These are phyloP conservation scores for Andrena praecox DNA, from an alignment of 2,888 invertebrate genomes.

Conservation along the genomic window DNA sequence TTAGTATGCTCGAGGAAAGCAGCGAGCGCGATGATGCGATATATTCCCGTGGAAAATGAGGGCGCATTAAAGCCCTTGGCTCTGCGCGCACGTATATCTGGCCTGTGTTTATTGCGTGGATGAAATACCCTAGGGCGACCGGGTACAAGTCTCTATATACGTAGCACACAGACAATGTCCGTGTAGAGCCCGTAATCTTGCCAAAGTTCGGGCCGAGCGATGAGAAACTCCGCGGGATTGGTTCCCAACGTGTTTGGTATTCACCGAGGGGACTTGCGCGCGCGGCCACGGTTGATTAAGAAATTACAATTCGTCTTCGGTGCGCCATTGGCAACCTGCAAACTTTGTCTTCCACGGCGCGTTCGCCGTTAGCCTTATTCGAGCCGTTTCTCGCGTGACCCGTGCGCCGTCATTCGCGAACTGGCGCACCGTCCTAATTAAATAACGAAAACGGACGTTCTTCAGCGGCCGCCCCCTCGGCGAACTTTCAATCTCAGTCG, in stretches of 20 bases:
- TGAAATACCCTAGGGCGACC: constrained; percentile 56
- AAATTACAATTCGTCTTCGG: constrained; percentile 59
- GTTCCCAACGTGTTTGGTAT: constrained; percentile 56
- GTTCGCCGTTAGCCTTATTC: not conserved
- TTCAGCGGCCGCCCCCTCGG: not conserved
- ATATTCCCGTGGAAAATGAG: constrained; percentile 57
- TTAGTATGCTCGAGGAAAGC: constrained; percentile 53
- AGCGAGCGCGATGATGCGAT: constrained; percentile 45
- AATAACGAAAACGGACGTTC: not conserved
- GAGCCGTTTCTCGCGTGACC: constrained; percentile 21
- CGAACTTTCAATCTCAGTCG: too few relatives aligned
- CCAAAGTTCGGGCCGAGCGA: constrained; percentile 61
- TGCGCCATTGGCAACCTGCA: constrained; percentile 15
- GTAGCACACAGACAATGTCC: constrained; percentile 62
- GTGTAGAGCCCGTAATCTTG: constrained; percentile 66
- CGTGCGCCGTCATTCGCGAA: constrained; percentile 1
- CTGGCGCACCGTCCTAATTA: constrained; percentile 17
- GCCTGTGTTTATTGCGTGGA: constrained; percentile 63
- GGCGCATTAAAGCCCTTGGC: constrained; percentile 49
- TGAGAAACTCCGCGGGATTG: constrained; percentile 65
- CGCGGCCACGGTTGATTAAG: constrained; percentile 49
- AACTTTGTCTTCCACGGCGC: constrained; percentile 28
- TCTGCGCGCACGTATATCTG: constrained; percentile 6
- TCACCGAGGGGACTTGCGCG: constrained; percentile 40
- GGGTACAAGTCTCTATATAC: constrained; percentile 20